Base-by-base conservation (phyloP, 2,888 invertebrate species). In the Tolmerus cingulatus region DNA sequence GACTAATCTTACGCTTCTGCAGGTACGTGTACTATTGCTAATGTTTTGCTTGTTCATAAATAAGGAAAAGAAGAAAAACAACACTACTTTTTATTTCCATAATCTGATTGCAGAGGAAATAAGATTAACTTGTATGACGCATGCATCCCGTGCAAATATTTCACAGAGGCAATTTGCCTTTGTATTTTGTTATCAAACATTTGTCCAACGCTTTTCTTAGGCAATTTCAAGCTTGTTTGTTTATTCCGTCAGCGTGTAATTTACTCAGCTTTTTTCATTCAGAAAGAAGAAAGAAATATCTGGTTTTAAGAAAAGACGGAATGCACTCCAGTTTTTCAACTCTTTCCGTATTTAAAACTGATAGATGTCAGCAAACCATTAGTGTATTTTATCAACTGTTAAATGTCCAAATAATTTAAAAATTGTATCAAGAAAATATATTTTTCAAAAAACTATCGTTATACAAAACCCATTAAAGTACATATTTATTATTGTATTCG, bases 1-100 rank as follows among this genome's bases (percentile, higher is more conserved):
- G 92, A 98, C 98, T 51, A 96, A 97, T 90, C 94, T 98, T 87
- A 98, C 98, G 0, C 93, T 97, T 84, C 94, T 97, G 76, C 97
- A 97, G 93, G 90, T 89, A 76, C 37, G 66, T 66, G 66, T 27
- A 27, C 23, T 66, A 8, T 66, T 27, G 2, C 23, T 27, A 0
- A 34, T 5, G 0, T 34, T 34, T 34, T 34, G 27, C 85, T 34
- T 84, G 79, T 37, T 46, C 5, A 30, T 16, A 43, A 79, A 43
- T n/a, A 57, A n/a, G 34, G 34, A 34, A 34, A 46, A 82, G 16
- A 8, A 55, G 30, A 55, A 57, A 46, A 2, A 34, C 34, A 5
- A n/a, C 57, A 57, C 16, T 16, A 46, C 0, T 46, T 46, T 46
- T 46, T 46, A 12, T 3, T 79, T 79, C 37, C 8, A n/a, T 40